A percentile compares a stretch with the other conserved stretches of the same genome.
Conservation (phyloP, 1,140 invertebrate species). For the Anoplolepis gracilipes region DNA sequence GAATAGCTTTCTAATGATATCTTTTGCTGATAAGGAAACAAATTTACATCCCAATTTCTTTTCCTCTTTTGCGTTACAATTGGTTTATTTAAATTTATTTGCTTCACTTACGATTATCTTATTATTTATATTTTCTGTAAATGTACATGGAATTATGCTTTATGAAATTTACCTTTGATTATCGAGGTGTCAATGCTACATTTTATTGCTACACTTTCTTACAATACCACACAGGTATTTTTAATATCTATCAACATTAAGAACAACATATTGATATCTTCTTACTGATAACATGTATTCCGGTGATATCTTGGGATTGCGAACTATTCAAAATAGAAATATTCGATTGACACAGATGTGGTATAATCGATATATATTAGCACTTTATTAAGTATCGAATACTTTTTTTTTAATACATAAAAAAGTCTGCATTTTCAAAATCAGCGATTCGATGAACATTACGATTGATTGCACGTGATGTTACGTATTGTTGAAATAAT, state of each 20-base stretch:
- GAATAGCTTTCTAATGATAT: neutral
- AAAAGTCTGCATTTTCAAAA: slow-evolving; percentile 32
- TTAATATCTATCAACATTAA: slow-evolving; percentile 50
- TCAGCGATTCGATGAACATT: slow-evolving; percentile 62
- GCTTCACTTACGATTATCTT: neutral
- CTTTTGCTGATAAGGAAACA: neutral
- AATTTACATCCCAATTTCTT: neutral
- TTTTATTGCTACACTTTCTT: slow-evolving; percentile 27
- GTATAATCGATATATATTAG: slow-evolving; percentile 30
- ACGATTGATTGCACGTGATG: slow-evolving; percentile 31
- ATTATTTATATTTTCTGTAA: neutral
- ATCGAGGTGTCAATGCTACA: slow-evolving; percentile 11
- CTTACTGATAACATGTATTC: slow-evolving; percentile 50
- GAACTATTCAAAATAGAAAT: slow-evolving; percentile 51
- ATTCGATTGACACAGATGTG: neutral
- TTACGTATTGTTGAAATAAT: slow-evolving; percentile 35
- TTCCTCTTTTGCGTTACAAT: neutral
- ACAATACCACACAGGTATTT: slow-evolving; percentile 19
- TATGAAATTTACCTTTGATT: neutral
- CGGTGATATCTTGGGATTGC: slow-evolving; percentile 48
- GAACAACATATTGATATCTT: slow-evolving; percentile 64
- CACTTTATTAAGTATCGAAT: slow-evolving; percentile 32
- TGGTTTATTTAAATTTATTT: neutral
- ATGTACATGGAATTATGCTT: neutral
- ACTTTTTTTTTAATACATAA: neutral